Evolutionary conservation across 2,113 vertebrate genomes (phyloP).

Genomic region (Otis tarda): DNA sequence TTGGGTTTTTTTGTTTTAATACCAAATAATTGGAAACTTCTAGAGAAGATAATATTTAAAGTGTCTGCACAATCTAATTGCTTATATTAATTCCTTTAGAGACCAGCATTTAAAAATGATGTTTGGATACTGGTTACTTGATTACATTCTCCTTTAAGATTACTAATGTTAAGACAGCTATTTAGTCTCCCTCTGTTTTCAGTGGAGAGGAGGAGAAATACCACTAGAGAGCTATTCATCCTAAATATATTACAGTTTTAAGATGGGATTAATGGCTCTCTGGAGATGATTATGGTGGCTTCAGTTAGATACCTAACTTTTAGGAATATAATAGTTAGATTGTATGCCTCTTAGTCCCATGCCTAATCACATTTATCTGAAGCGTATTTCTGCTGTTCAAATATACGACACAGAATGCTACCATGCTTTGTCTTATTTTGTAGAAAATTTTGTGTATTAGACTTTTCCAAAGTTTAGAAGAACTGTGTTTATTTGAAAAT

Average conservation of each 20-base stretch:
- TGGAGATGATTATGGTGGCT: constrained; percentile 34
- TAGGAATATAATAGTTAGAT: background rate
- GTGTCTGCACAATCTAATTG: background rate
- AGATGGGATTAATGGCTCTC: constrained; percentile 29
- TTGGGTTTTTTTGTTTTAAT: background rate
- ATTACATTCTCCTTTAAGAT: background rate
- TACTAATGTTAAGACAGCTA: background rate
- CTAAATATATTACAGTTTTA: constrained; percentile 47
- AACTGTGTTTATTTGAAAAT: background rate
- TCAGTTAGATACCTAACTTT: constrained; percentile 13
- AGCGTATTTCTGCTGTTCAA: background rate
- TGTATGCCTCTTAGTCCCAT: background rate
- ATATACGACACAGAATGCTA: background rate
- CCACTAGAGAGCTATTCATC: constrained; percentile 17
- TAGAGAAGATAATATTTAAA: background rate
- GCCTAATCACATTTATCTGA: background rate
- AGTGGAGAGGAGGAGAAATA: constrained; percentile 14
- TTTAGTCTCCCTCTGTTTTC: constrained; percentile 12
- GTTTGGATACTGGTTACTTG: background rate
- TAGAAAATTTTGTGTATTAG: background rate
- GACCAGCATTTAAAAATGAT: background rate
- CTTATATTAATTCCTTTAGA: background rate
- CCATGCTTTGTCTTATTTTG: background rate
- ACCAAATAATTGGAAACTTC: background rate
- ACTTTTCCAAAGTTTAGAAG: background rate